Evolutionary conservation across 2,113 vertebrate species (phyloP).

Genomic region (Hepsetus odoe): DNA sequence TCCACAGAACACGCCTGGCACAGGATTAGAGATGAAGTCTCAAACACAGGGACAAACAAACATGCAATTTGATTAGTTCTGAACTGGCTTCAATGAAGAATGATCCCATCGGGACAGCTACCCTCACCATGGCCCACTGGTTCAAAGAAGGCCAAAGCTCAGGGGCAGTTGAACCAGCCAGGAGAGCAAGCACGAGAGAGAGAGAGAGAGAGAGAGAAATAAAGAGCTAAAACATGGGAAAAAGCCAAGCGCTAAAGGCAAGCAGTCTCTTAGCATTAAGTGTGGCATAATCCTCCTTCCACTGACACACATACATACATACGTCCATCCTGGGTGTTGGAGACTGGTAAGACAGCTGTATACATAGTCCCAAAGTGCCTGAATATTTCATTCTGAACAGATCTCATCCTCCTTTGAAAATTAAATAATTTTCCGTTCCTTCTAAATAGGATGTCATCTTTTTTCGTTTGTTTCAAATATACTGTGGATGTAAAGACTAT

Average conservation of each 20-base stretch:
- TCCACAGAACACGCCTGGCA: background rate
- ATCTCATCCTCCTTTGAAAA: background rate
- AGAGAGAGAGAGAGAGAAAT: background rate
- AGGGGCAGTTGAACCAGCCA: background rate
- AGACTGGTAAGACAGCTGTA: background rate
- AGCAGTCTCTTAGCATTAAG: background rate
- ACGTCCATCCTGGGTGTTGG: background rate
- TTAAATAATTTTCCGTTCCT: background rate
- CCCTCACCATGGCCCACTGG: background rate
- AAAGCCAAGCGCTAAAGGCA: background rate
- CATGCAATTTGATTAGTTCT: conserved; percentile 10
- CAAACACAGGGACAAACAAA: background rate
- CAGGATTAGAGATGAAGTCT: background rate
- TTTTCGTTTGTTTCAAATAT: too few species aligned
- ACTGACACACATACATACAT: background rate
- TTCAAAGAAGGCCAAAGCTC: background rate
- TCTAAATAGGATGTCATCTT: background rate
- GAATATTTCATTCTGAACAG: background rate
- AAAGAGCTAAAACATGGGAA: too few species aligned
- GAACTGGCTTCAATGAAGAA: background rate
- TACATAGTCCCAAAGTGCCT: background rate
- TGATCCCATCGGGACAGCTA: background rate
- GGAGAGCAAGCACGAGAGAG: background rate
- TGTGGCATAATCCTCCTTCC: background rate
- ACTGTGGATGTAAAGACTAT: too few species aligned